Evolutionary conservation across 1,140 invertebrate species (phyloP).

Genomic region (Euura lappo): DNA sequence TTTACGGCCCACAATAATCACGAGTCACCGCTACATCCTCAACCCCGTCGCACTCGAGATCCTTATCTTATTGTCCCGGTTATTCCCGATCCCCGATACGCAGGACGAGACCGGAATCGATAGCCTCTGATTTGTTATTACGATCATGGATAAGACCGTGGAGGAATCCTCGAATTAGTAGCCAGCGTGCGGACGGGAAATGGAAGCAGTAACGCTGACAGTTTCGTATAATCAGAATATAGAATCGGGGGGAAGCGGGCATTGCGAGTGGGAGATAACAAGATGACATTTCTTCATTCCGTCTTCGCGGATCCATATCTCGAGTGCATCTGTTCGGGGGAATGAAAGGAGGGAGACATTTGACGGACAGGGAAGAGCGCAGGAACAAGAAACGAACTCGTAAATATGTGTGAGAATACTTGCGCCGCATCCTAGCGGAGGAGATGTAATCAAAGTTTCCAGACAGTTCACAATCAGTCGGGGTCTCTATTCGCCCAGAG

Average conservation of each 20-base stretch:
- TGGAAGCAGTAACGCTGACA: too few relatives aligned
- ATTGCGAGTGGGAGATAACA: neutral
- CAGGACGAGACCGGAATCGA: too few relatives aligned
- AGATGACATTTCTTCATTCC: conserved; percentile 1
- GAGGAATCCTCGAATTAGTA: too few relatives aligned
- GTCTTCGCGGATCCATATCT: neutral
- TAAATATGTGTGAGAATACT: too few relatives aligned
- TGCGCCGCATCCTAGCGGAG: too few relatives aligned
- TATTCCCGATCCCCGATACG: neutral
- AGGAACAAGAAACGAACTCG: neutral
- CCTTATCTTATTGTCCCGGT: neutral
- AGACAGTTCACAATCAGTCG: neutral
- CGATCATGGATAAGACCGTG: too few relatives aligned
- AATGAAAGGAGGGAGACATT: neutral
- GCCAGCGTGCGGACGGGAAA: too few relatives aligned
- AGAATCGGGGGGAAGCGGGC: too few relatives aligned
- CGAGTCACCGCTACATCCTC: neutral
- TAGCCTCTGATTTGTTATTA: too few relatives aligned
- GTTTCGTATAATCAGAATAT: too few relatives aligned
- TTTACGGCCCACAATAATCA: conserved; percentile 4
- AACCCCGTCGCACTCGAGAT: neutral
- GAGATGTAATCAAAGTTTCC: neutral
- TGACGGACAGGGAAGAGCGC: neutral
- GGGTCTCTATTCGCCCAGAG: neutral
- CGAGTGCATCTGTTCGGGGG: neutral